phyloP scores from a whole-genome alignment of 2,797 vertebrate species.

The Cynopterus sphinx region DNA sequence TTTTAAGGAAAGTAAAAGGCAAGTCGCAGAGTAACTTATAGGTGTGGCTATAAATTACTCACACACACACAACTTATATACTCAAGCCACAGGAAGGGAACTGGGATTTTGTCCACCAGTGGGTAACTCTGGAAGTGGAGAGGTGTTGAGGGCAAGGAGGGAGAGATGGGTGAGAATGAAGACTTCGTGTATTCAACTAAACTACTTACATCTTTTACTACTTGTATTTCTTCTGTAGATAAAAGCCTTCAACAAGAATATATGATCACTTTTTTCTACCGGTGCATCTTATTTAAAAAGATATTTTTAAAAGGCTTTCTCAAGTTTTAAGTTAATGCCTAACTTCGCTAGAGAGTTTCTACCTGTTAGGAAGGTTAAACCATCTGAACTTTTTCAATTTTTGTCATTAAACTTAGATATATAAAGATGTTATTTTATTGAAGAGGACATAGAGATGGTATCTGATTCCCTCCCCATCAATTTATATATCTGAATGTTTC shows the following conservation, averaged over 20 bases:
- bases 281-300: not conserved
- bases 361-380: not conserved
- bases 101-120: not conserved
- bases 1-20: conserved; percentile 1
- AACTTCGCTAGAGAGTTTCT: not conserved
- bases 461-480: not conserved
- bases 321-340: not conserved
- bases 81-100: not conserved
- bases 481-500: not conserved
- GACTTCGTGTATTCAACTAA: not conserved
- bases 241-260: not conserved
- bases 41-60: not conserved
- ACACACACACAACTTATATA: not conserved
- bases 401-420: conserved; percentile 14
- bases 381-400: conserved; percentile 14
- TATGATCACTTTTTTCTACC: not conserved
- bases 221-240: not conserved
- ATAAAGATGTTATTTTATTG: not conserved
- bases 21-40: not conserved
- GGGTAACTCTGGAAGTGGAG: not conserved
- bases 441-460: not conserved
- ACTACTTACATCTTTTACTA: not conserved
- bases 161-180: not conserved
- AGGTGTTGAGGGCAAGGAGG: accelerated
- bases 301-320: not conserved